Evolutionary conservation across 2,888 invertebrate genomes (phyloP), one percentile per base, ranked within the genome.

Genomic region (Drosophila borealis): DNA sequence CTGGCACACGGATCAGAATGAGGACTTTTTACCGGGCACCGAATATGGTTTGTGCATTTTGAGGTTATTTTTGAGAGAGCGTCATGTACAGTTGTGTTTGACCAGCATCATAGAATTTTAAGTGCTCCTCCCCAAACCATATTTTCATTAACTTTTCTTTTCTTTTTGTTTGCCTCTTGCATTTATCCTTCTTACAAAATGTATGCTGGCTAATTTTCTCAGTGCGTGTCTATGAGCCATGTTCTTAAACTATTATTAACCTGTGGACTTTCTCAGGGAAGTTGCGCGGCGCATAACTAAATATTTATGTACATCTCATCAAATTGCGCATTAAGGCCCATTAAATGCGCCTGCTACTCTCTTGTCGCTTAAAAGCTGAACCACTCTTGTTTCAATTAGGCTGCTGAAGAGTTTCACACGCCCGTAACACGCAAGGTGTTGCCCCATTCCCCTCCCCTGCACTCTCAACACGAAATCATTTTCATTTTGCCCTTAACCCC

Each of bases 1-100:
- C 36, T 97, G 97, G 97, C 96, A 96, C 87, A 96, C 96, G 77
- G 96, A 97, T 93, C 89, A 90, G 80, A 90, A 90, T 70, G 92
- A 92, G 75, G 90, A 91, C 84, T 92, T 92, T 79, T 82, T 91
- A 77, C 91, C 92, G 36, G 92, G 90, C 89, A 88, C 85, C 68
- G 92, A 92, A 92, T 91, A 92, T 75, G 92, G 92, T 92, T 92
- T 89, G 92, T 92, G 13, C 4, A 17, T 21, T 34, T 62, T 39
- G 60, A 50, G 61, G 46, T 34, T 66, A 59, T 62, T 39, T 51
- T 56, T 5, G 21, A 21, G 29, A 45, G 51, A 61, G 39, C 25
- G 10, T 29, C 11, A 42, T 57, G 62, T 59, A 54, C 56, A 55
- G 45, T 55, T 67, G 54, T 51, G 56, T 29, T 42, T 63, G 50